Evolutionary conservation across 2,888 invertebrate species (phyloP).

Genomic region (Diloba caeruleocephala): DNA sequence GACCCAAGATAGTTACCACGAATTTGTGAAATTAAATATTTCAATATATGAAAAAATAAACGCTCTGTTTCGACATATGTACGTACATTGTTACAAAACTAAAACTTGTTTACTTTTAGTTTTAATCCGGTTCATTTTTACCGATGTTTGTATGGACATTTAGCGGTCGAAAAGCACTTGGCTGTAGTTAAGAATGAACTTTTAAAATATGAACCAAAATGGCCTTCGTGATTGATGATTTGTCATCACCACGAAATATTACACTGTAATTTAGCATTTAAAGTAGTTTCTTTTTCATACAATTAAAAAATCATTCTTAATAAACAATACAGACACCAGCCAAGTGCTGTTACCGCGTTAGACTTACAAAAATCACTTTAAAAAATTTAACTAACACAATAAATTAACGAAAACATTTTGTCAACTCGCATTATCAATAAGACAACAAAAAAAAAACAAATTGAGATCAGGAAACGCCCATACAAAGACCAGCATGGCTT

Average conservation of each 20-base stretch:
- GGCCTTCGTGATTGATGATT: background rate
- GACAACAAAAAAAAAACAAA: slow-evolving; percentile 65
- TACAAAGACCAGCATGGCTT: slow-evolving; percentile 74
- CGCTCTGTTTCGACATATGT: slow-evolving; percentile 68
- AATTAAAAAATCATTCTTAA: slow-evolving; percentile 12
- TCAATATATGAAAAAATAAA: slow-evolving; percentile 80
- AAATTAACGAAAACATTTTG: slow-evolving; percentile 65
- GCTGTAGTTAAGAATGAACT: slow-evolving; percentile 20
- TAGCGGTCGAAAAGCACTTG: slow-evolving; percentile 41
- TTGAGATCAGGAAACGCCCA: slow-evolving; percentile 83
- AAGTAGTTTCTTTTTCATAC: background rate
- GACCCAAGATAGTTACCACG: slow-evolving; percentile 48
- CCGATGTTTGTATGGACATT: slow-evolving; percentile 81
- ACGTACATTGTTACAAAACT: slow-evolving; percentile 77
- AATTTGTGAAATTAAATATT: slow-evolving; percentile 66
- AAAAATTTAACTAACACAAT: slow-evolving; percentile 66
- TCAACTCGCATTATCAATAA: slow-evolving; percentile 56
- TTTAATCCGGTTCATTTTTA: slow-evolving; percentile 55
- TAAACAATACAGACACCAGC: slow-evolving; percentile 6
- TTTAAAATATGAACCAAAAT: slow-evolving; percentile 10
- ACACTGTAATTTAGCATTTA: slow-evolving; percentile 16
- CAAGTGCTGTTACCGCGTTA: slow-evolving; percentile 28
- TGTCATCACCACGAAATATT: slow-evolving; percentile 1
- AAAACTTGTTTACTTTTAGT: slow-evolving; percentile 61
- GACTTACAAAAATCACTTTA: slow-evolving; percentile 56